Percentiles rank a stretch among this genome's conserved stretches.
Conservation (phyloP, 64 coral and sea anemone genomes). For the Platygyra sinensis region DNA sequence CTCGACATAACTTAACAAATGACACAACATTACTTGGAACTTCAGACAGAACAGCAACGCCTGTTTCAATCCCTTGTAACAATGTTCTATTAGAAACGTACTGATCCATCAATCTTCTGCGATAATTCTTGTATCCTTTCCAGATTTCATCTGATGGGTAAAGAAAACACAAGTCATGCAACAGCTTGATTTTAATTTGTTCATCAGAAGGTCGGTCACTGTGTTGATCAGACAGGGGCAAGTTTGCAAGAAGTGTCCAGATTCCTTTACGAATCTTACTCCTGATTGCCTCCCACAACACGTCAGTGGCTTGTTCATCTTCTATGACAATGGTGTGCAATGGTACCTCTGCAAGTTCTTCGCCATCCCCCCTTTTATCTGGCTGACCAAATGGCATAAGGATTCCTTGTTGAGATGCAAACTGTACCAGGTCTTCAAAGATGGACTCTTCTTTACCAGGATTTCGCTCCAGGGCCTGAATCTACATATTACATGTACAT, state of each 20-base stretch:
- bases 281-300: constrained; percentile 78
- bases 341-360: neutral
- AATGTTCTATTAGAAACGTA: constrained; percentile 37
- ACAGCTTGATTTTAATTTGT: constrained; percentile 53
- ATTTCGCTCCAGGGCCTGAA: constrained; percentile 89
- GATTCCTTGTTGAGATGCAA: constrained; percentile 87
- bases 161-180: constrained; percentile 73
- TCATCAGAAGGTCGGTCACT: constrained; percentile 9
- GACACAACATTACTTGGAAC: constrained; percentile 63
- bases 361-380: neutral
- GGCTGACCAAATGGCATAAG: constrained; percentile 61
- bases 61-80: constrained; percentile 55
- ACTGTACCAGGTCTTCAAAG: constrained; percentile 85
- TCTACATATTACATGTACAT: constrained; percentile 49
- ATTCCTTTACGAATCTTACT: constrained; percentile 65
- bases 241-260: constrained; percentile 53
- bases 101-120: constrained; percentile 62
- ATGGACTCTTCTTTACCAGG: constrained; percentile 86
- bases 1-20: constrained; percentile 76
- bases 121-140: constrained; percentile 72
- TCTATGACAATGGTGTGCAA: constrained; percentile 39
- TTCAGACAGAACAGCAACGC: constrained; percentile 20
- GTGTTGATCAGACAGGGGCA: constrained; percentile 52
- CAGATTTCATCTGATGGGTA: constrained; percentile 69
- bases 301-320: constrained; percentile 57